A percentile compares a stretch with the other conserved stretches of the same genome.
These are phyloP conservation scores for Tangachromis dhanisi DNA, from an alignment of 2,113 vertebrate genomes.

Conservation along the genomic window DNA sequence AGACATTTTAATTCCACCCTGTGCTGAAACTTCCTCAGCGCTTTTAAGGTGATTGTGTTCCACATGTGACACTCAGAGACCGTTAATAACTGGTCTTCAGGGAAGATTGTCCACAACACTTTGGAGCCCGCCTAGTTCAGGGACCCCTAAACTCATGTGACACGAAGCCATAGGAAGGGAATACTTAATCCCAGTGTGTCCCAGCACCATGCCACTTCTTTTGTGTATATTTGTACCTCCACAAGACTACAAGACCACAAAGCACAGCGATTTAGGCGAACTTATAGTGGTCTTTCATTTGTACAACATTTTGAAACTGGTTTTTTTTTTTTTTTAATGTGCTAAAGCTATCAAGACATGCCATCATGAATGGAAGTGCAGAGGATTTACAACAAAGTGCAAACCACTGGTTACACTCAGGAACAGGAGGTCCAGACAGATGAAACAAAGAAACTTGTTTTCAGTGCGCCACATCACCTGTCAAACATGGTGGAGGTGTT, in stretches of 20 bases:
- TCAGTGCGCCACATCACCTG: neutral
- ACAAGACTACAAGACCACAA: neutral
- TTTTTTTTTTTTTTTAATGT: fast-evolving
- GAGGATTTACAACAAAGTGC: neutral
- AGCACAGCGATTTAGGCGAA: neutral
- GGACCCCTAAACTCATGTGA: neutral
- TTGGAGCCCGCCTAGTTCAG: neutral
- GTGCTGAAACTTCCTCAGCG: neutral
- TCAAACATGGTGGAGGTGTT: neutral
- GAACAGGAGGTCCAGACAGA: neutral
- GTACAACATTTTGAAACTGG: neutral
- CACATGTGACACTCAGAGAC: neutral
- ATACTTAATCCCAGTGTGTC: neutral
- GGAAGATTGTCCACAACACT: neutral
- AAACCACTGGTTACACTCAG: neutral
- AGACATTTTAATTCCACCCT: neutral
- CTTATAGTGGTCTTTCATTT: neutral
- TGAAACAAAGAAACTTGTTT: neutral
- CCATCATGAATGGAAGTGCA: neutral
- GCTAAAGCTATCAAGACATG: neutral
- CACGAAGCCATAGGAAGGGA: neutral
- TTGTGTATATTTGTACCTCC: neutral
- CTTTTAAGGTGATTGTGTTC: neutral
- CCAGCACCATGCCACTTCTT: neutral
- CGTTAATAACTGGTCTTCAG: neutral